These are phyloP conservation scores for Pterocles orientalis DNA, from an alignment of 2,113 vertebrate genomes.

Conservation along the genomic window DNA sequence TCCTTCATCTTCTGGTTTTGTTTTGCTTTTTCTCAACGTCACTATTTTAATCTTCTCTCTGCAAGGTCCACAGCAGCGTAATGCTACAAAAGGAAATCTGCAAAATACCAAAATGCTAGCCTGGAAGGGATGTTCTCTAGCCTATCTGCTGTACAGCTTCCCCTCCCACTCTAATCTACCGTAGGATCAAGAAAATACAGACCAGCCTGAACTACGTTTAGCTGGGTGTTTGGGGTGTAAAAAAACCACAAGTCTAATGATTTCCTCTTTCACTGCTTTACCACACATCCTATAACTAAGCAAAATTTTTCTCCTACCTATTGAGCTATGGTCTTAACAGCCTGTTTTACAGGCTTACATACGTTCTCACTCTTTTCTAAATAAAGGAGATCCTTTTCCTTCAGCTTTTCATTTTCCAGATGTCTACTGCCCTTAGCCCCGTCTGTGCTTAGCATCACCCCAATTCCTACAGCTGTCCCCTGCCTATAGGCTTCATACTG, in stretches of 20 bases:
- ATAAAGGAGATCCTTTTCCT: neutral
- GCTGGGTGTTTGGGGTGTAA: neutral
- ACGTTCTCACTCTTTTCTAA: neutral
- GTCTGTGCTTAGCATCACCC: neutral
- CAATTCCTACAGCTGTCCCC: neutral
- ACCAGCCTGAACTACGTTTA: neutral
- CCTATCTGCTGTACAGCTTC: neutral
- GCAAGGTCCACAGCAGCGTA: neutral
- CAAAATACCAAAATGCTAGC: neutral
- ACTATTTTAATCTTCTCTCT: neutral
- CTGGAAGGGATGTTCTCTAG: neutral
- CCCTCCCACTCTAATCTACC: neutral
- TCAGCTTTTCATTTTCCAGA: neutral
- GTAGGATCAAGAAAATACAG: neutral
- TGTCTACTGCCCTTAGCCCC: neutral
- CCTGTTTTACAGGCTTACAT: neutral
- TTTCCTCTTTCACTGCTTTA: conserved; percentile 8
- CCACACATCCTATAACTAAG: neutral
- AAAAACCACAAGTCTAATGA: neutral
- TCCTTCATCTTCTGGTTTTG: neutral
- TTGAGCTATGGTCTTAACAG: neutral
- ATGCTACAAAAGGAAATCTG: neutral
- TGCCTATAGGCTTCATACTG: neutral
- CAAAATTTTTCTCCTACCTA: neutral
- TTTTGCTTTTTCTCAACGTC: neutral